Evolutionary conservation across 2,888 invertebrate species (phyloP), one percentile per base, ranked within the genome.

Genomic region (Nebria brevicollis): DNA sequence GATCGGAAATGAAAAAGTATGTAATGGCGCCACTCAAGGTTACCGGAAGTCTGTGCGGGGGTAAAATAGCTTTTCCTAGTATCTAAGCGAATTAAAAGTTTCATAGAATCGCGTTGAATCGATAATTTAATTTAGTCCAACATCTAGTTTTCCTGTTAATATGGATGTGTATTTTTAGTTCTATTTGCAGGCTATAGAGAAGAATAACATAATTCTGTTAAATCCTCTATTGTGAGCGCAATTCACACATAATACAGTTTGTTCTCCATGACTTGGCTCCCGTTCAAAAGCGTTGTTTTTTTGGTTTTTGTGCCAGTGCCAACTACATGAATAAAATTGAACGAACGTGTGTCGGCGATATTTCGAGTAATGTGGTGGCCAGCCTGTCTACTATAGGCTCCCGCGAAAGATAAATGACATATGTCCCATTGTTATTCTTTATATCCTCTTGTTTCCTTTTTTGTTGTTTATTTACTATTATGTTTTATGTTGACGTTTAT

Each of bases 261-360:
- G 66, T 66, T 66, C 66, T 66, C 15, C 7, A 15, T 25, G 66
- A 66, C 15, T 66, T 66, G 66, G 66, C 66, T 20, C 66, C 25
- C 15, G 15, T 66, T 66, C 66, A 66, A 66, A 8, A 66, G 66
- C 15, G 66, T 13, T 66, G 25, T 66, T 66, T 66, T 66, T 66
- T 66, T 66, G 25, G 15, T 66, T 66, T 66, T 66, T 66, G 66
- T 25, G 13, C 66, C 7, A 20, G 15, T 15, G 66, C 25, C 66
- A 25, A 66, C 66, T 15, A 66, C 66, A 66, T 66, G 66, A 66
- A 66, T 66, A 66, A 66, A 66, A 66, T 66, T 15, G 66, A 20
- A 25, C 66, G 66, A 66, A 34, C 34, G 34, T 34, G 34, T 34
- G 34, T 34, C 5, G 34, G 34, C 34, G 34, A 66, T n/a, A 25